Conservation (phyloP, 2,888 invertebrate species). For the Tethea ocularis region DNA sequence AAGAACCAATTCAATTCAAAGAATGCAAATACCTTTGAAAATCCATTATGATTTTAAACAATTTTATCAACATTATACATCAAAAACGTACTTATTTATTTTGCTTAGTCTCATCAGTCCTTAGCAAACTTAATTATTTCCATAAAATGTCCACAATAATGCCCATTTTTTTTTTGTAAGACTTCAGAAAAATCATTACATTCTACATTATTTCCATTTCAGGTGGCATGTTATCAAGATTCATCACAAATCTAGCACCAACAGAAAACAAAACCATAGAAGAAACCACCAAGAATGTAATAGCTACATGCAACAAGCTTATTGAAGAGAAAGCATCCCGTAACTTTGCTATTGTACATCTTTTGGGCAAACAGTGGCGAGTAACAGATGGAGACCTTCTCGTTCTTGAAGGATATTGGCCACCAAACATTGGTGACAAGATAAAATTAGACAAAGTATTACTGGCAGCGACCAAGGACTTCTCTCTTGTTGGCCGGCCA, state of each 20-base stretch:
- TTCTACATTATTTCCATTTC: constrained; percentile 27
- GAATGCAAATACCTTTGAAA: too few relatives aligned
- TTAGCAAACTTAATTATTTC: too few relatives aligned
- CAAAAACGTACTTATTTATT: too few relatives aligned
- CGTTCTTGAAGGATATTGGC: constrained; percentile 92
- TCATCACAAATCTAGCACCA: constrained; percentile 55
- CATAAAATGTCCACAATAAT: too few relatives aligned
- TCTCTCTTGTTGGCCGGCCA: constrained; percentile 92
- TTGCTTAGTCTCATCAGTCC: too few relatives aligned
- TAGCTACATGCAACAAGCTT: constrained; percentile 86
- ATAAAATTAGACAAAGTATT: constrained; percentile 93
- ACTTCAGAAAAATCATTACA: not conserved
- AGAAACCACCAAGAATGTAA: constrained; percentile 77
- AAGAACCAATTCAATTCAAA: not conserved
- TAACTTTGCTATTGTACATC: constrained; percentile 91
- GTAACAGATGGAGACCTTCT: constrained; percentile 93
- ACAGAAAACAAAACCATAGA: constrained; percentile 44
- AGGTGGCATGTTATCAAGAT: constrained; percentile 70
- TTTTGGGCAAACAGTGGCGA: constrained; percentile 93
- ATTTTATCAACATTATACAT: too few relatives aligned
- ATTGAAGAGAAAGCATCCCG: constrained; percentile 84
- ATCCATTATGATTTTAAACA: too few relatives aligned
- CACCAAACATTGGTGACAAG: constrained; percentile 90
- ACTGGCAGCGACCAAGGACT: constrained; percentile 90
- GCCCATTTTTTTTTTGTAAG: not conserved